Base-by-base conservation (phyloP, 2,797 vertebrate genomes). In the Crenuchus spilurus region DNA sequence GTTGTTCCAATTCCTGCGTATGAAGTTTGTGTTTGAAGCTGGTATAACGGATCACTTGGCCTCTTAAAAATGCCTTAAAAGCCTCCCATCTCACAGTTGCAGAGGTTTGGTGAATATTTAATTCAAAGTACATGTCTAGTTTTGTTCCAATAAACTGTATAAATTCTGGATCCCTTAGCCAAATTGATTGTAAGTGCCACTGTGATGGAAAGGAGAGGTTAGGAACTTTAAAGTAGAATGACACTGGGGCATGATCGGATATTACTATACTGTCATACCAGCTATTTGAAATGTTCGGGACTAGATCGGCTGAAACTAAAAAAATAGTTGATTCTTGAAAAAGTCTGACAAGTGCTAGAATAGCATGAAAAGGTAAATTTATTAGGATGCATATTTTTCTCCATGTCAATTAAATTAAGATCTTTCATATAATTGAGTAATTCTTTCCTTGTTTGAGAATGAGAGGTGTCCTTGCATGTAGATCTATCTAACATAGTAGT, bases 251-350 rank as follows among this genome's bases (percentile, higher is more conserved):
- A 33, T 66, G 61, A 20, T 77, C 77, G 18, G 61, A 75, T 5
- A 79, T 66, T 35, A 71, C 16, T 30, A 67, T 75, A 16, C 58
- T 76, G 54, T 55, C 18, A 52, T 80, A 70, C 30, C 28, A 70
- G 33, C 69, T 39, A 1, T 68, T 42, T n/a, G n/a, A 37, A 20
- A 76, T 67, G 46, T 65, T 66, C 4, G 55, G 48, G 5, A 10
- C 6, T n/a, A 72, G 24, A 61, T 52, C 22, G 42, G 64, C 26
- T 26, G 69, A 73, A 13, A 70, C 14, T 20, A 20, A 61, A 64
- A 55, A 80, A 67, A 46, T 61, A 80, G 48, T 77, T 66, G 9
- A 77, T 75, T 31, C 37, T 2, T 14, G 71, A 75, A 28, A 60
- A 74, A 46, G 70, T 77, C 31, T 74, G n/a, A 46, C 35, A 24